Evolutionary conservation across 2,113 vertebrate species (phyloP).

Genomic region (Glaucidium brasilianum): DNA sequence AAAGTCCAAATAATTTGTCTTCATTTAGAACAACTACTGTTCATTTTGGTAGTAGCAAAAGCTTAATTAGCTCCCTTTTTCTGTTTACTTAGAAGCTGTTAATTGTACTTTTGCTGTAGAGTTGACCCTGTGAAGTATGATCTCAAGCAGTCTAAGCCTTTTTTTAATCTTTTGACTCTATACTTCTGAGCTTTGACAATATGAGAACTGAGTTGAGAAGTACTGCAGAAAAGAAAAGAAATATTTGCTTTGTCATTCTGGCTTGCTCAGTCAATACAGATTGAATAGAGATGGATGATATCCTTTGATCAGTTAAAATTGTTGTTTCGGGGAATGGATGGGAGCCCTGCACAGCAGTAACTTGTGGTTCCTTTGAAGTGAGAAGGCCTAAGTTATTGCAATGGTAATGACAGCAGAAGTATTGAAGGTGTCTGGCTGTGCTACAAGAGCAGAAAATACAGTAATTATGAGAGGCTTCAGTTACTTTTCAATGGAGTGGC

Average conservation of each 20-base stretch:
- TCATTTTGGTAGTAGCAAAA: background rate
- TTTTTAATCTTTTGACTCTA: background rate
- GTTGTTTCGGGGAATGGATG: background rate
- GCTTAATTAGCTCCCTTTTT: background rate
- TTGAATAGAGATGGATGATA: background rate
- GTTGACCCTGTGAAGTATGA: background rate
- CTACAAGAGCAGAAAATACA: background rate
- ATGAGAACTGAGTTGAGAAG: background rate
- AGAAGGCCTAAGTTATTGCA: background rate
- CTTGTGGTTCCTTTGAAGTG: background rate
- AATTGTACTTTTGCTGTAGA: background rate
- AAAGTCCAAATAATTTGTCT: background rate
- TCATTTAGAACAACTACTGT: background rate
- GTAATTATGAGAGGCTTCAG: background rate
- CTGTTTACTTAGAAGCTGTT: background rate
- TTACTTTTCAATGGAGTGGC: background rate
- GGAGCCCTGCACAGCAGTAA: background rate
- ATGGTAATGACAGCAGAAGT: background rate
- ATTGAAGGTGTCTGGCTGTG: background rate
- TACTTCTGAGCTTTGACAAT: background rate
- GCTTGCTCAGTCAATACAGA: background rate
- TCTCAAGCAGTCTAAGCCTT: background rate
- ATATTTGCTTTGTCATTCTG: background rate
- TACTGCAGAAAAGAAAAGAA: background rate
- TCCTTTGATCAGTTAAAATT: background rate